Conservation (phyloP, 2,888 invertebrate species). For the Leucophenga montana region DNA sequence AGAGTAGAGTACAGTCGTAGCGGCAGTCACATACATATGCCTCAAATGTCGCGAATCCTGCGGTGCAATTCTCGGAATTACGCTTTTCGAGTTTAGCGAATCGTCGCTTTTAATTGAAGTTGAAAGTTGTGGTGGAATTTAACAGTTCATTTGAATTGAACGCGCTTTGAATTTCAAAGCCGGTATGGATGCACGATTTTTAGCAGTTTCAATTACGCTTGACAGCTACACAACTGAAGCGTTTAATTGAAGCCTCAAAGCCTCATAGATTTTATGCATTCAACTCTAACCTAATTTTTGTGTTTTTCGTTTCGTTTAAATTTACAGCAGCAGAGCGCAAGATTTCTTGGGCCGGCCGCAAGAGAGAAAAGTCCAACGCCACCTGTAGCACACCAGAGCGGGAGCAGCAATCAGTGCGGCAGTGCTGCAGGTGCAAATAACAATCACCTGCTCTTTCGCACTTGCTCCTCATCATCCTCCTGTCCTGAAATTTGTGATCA, state of each 20-base stretch:
- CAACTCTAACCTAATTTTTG: conserved; percentile 1
- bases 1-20: not conserved
- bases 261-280: no score
- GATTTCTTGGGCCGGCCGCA: conserved; percentile 74
- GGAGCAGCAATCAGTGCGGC: conserved; percentile 68
- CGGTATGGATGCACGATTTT: conserved; percentile 33
- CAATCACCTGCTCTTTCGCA: conserved; percentile 72
- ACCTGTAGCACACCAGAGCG: conserved; percentile 71
- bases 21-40: conserved; percentile 47
- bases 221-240: conserved; percentile 45
- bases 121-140: conserved; percentile 48
- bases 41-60: conserved; percentile 59
- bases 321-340: conserved; percentile 74
- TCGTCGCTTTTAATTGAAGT: conserved; percentile 46
- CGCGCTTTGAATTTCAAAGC: not conserved
- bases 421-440: conserved; percentile 71
- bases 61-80: conserved; percentile 48
- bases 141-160: conserved; percentile 52
- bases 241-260: conserved; percentile 43
- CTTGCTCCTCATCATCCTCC: conserved; percentile 71
- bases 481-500: conserved; percentile 73
- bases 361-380: conserved; percentile 73
- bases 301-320: conserved; percentile 21
- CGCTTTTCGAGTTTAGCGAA: conserved; percentile 28
- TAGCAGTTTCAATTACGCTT: not conserved